Conservation (phyloP, 1,140 invertebrate genomes). For the Gryllus bimaculatus region DNA sequence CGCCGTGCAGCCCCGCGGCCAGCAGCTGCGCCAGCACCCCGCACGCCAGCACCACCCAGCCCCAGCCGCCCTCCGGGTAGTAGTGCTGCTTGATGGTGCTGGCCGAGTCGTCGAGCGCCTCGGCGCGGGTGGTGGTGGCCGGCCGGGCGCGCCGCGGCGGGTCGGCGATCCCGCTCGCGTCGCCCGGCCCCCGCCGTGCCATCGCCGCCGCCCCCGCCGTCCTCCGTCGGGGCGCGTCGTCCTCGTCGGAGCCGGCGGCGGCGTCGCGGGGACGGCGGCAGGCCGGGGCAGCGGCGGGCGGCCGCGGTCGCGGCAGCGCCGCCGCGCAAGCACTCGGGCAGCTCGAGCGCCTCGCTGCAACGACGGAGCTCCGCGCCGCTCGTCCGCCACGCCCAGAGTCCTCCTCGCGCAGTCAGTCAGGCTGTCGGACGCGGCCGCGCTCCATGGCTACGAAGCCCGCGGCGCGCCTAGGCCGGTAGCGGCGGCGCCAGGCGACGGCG, state of each 20-base stretch:
- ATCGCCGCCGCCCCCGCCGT: conserved; percentile 12
- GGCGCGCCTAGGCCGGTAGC: too few species aligned
- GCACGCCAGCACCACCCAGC: conserved; percentile 47
- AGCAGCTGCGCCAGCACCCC: conserved; percentile 43
- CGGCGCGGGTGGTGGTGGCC: neutral
- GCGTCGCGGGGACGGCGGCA: conserved; percentile 16
- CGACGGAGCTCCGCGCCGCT: conserved; percentile 28
- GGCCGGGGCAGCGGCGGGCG: conserved; percentile 22
- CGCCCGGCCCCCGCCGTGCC: too few species aligned
- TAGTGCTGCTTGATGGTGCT: conserved; percentile 46
- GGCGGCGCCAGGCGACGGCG: neutral
- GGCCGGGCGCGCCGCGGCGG: conserved; percentile 24
- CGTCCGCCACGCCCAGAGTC: conserved; percentile 31
- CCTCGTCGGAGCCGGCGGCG: neutral
- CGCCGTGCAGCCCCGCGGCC: conserved; percentile 40
- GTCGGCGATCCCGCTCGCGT: conserved; percentile 25
- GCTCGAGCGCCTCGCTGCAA: conserved; percentile 19
- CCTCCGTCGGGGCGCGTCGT: conserved; percentile 16
- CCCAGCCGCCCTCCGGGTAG: conserved; percentile 59
- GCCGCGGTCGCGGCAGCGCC: conserved; percentile 25
- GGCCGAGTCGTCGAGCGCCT: neutral
- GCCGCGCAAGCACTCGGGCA: conserved; percentile 26
- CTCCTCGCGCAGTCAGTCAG: conserved; percentile 23
- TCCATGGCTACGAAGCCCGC: neutral
- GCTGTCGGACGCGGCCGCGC: conserved; percentile 11